phyloP scores from a whole-genome alignment of 53 echinoderm and acorn worm genomes.

The Apostichopus leukothele region DNA sequence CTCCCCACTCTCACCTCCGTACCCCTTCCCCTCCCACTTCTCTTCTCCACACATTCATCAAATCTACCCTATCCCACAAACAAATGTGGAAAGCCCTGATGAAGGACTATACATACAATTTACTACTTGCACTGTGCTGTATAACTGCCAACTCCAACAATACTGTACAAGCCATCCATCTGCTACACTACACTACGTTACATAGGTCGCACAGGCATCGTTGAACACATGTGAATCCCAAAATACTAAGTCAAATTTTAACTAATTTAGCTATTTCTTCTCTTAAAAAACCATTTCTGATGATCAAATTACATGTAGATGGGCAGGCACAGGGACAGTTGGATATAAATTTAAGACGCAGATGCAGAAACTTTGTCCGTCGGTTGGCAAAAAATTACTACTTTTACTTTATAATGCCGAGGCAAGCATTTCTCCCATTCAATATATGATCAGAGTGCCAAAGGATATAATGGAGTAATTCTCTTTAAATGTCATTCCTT shows the following conservation, averaged over 20 bases:
- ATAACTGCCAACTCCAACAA: neutral
- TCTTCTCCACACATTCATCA: no score
- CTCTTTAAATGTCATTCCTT: slow-evolving; percentile 37
- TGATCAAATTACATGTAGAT: slow-evolving; percentile 38
- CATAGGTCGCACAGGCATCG: neutral
- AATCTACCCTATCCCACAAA: no score
- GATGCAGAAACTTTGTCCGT: slow-evolving; percentile 23
- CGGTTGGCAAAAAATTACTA: neutral
- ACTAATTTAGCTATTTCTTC: slow-evolving; percentile 41
- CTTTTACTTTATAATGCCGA: slow-evolving; percentile 21
- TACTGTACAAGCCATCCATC: neutral
- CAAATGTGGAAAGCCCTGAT: no score
- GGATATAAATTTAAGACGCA: slow-evolving; percentile 31
- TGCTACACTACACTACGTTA: neutral
- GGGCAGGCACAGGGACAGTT: slow-evolving; percentile 18
- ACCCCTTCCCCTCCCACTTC: no score
- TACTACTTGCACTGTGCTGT: no score
- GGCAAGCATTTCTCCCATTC: slow-evolving; percentile 18
- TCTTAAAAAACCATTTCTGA: slow-evolving; percentile 18
- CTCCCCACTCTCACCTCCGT: no score
- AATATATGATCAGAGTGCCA: slow-evolving; percentile 36
- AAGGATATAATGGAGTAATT: slow-evolving; percentile 30
- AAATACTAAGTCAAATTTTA: slow-evolving; percentile 8
- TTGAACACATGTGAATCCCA: neutral
- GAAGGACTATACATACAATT: no score